Percentiles rank a stretch among this genome's conserved stretches.
These are phyloP conservation scores for Acromyrmex echinatior DNA, from an alignment of 1,140 invertebrate species.

Conservation along the genomic window DNA sequence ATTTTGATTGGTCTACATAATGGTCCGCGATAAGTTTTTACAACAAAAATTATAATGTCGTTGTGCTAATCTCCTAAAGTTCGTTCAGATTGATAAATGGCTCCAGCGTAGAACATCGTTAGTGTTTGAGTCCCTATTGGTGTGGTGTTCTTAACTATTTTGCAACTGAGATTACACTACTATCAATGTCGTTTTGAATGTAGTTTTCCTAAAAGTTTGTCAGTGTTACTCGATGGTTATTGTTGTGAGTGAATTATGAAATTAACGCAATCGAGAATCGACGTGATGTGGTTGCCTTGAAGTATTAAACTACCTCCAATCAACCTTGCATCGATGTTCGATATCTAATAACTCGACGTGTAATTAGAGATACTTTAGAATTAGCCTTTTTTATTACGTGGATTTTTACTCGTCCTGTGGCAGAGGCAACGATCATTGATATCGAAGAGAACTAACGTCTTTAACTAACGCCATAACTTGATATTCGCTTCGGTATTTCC, in stretches of 20 bases:
- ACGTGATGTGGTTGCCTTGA: conserved; percentile 69
- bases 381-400: conserved; percentile 66
- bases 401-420: conserved; percentile 54
- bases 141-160: conserved; percentile 81
- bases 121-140: conserved; percentile 82
- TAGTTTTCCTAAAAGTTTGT: conserved; percentile 79
- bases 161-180: conserved; percentile 77
- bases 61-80: conserved; percentile 66
- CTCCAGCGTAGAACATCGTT: conserved; percentile 79
- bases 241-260: conserved; percentile 77
- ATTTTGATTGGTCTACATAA: conserved; percentile 43
- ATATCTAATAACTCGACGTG: conserved; percentile 69
- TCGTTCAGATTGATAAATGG: conserved; percentile 68
- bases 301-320: conserved; percentile 65
- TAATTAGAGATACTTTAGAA: conserved; percentile 69
- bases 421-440: conserved; percentile 13
- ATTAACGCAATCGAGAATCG: conserved; percentile 56
- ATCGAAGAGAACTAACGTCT: not conserved
- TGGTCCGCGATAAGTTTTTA: conserved; percentile 25
- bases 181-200: conserved; percentile 83
- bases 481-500: conserved; percentile 42
- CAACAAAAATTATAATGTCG: conserved; percentile 43
- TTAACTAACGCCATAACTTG: conserved; percentile 12
- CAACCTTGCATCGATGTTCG: conserved; percentile 73
- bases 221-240: conserved; percentile 80